Conservation (phyloP, 2,888 invertebrate species). For the Druceiella hillmani region DNA sequence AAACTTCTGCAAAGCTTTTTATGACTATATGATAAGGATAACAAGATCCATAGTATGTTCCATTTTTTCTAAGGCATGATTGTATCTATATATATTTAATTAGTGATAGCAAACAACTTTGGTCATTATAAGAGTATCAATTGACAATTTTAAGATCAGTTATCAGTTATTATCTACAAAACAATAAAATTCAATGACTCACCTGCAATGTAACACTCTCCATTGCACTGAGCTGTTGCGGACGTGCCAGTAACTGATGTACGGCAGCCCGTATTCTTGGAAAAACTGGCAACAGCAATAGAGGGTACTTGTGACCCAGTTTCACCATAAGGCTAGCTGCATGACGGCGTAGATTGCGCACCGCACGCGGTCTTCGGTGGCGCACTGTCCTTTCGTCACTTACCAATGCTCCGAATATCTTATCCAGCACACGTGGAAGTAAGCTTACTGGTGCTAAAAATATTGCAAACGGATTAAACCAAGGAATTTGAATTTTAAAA, state of each 20-base stretch:
- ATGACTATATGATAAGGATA: too few species aligned
- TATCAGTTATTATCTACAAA: too few species aligned
- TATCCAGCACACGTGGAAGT: slow-evolving; percentile 76
- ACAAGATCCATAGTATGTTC: too few species aligned
- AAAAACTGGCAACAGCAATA: slow-evolving; percentile 80
- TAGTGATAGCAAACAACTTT: too few species aligned
- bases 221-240: slow-evolving; percentile 67
- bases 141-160: too few species aligned
- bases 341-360: slow-evolving; percentile 82
- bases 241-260: slow-evolving; percentile 63
- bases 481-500: too few species aligned
- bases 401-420: slow-evolving; percentile 81
- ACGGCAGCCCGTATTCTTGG: slow-evolving; percentile 76
- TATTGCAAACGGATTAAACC: too few species aligned
- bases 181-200: slow-evolving; percentile 1
- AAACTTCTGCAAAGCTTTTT: too few species aligned
- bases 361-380: slow-evolving; percentile 62
- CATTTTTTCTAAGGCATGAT: too few species aligned
- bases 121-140: too few species aligned
- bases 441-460: slow-evolving; percentile 37
- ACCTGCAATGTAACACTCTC: slow-evolving; percentile 72
- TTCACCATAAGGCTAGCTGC: slow-evolving; percentile 88
- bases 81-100: too few species aligned
- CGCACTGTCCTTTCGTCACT: slow-evolving; percentile 62
- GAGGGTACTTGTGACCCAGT: slow-evolving; percentile 81